Evolutionary conservation across 2,113 vertebrate species (phyloP).

Genomic region (Cavia porcellus): DNA sequence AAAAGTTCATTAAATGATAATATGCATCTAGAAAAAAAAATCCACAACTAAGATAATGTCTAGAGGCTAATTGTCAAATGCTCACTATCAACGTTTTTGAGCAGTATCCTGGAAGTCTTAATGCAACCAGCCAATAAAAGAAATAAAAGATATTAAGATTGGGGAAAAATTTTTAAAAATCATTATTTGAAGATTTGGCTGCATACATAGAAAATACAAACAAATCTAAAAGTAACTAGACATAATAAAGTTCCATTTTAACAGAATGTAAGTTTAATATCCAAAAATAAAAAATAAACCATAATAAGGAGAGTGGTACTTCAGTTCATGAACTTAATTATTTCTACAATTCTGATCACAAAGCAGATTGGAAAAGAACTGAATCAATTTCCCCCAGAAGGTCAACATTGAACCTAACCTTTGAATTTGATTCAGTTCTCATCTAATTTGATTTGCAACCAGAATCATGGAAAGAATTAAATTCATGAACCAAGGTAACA

Average conservation of each 20-base stretch:
- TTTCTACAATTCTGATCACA: too few species aligned
- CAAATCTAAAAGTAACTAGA: constrained; percentile 3
- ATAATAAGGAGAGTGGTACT: too few species aligned
- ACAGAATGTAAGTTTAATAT: not conserved
- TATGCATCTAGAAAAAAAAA: not conserved
- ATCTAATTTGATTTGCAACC: too few species aligned
- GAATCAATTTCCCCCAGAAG: too few species aligned
- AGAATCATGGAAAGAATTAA: too few species aligned
- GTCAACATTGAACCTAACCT: too few species aligned
- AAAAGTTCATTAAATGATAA: constrained; percentile 11
- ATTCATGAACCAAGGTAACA: too few species aligned
- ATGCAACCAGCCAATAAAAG: not conserved
- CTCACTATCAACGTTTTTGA: not conserved
- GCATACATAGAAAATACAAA: not conserved
- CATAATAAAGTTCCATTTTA: not conserved
- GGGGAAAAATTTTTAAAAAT: not conserved
- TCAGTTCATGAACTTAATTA: too few species aligned
- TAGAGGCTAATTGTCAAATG: constrained; percentile 8
- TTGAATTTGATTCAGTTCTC: too few species aligned
- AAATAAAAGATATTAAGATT: not conserved
- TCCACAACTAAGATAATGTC: not conserved
- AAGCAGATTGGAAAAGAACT: too few species aligned
- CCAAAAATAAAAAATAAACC: not conserved
- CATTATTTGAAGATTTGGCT: not conserved
- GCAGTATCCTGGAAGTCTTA: not conserved